Conservation (phyloP, 2,888 invertebrate species). For the Nasonia oneida region DNA sequence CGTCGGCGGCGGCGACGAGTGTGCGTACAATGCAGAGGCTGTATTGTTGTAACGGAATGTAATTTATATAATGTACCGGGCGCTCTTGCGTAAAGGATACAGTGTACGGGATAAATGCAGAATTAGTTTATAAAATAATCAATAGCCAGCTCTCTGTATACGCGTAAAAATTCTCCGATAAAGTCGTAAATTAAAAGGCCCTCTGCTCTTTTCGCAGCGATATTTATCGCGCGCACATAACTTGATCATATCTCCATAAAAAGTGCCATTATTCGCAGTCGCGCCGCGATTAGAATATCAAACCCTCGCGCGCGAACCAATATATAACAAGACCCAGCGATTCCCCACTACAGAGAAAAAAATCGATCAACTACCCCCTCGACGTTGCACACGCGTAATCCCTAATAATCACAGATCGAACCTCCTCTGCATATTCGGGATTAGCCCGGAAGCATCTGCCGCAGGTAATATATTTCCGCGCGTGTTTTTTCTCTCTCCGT, state of each 20-base stretch:
- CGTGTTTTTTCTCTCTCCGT: conserved; percentile 10
- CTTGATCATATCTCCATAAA: conserved; percentile 3
- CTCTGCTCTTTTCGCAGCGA: neutral
- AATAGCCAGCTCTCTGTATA: too few species aligned
- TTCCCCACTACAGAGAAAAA: neutral
- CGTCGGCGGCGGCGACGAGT: neutral
- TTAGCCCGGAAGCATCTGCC: conserved; percentile 11
- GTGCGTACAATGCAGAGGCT: too few species aligned
- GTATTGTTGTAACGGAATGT: neutral
- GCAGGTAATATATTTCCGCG: neutral
- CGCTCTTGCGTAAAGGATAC: neutral
- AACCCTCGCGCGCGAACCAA: neutral
- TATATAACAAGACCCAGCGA: conserved; percentile 8
- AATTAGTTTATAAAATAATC: neutral
- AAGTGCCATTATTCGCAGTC: neutral
- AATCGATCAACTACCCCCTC: conserved; percentile 17
- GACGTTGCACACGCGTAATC: neutral
- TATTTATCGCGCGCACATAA: conserved; percentile 1
- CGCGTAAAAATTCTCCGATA: neutral
- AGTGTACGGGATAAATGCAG: neutral
- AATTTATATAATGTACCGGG: neutral
- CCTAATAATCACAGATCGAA: conserved; percentile 30
- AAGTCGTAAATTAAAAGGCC: neutral
- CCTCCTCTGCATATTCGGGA: neutral
- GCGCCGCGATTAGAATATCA: conserved; percentile 33